Conservation (phyloP, 2,888 invertebrate genomes). For the Abrostola triplasia region DNA sequence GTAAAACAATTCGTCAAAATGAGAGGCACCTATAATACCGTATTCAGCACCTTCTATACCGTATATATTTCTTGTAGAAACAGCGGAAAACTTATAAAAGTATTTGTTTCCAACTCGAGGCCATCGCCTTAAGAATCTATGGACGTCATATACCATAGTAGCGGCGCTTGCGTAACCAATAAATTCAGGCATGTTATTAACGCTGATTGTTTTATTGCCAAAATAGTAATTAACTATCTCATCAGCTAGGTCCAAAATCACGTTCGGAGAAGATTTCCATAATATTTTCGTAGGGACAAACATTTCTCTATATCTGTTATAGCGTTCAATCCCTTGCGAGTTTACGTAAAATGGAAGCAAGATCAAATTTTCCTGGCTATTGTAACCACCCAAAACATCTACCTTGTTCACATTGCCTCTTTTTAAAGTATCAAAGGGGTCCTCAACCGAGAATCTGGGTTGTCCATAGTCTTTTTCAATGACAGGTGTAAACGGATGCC, state of each 20-base stretch:
- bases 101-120: conserved; percentile 50
- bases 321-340: conserved; percentile 30
- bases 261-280: conserved; percentile 38
- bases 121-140: conserved; percentile 53
- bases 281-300: conserved; percentile 62
- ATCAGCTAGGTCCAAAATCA: conserved; percentile 57
- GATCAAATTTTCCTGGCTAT: conserved; percentile 89
- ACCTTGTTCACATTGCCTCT: conserved; percentile 82
- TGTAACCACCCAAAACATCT: conserved; percentile 91
- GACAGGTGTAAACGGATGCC: conserved; percentile 57
- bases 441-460: conserved; percentile 59
- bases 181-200: conserved; percentile 55
- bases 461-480: conserved; percentile 64
- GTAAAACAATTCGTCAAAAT: conserved; percentile 68
- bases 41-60: conserved; percentile 52
- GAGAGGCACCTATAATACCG: conserved; percentile 60
- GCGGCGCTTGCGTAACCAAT: conserved; percentile 53
- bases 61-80: conserved; percentile 62
- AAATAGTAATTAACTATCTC: conserved; percentile 64
- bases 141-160: conserved; percentile 51
- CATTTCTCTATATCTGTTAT: conserved; percentile 57
- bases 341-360: conserved; percentile 37
- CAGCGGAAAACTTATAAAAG: conserved; percentile 62
- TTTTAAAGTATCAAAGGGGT: conserved; percentile 53
- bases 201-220: conserved; percentile 53